Evolutionary conservation across 2,113 vertebrate genomes (phyloP).

Genomic region (Poicephalus meyeri): DNA sequence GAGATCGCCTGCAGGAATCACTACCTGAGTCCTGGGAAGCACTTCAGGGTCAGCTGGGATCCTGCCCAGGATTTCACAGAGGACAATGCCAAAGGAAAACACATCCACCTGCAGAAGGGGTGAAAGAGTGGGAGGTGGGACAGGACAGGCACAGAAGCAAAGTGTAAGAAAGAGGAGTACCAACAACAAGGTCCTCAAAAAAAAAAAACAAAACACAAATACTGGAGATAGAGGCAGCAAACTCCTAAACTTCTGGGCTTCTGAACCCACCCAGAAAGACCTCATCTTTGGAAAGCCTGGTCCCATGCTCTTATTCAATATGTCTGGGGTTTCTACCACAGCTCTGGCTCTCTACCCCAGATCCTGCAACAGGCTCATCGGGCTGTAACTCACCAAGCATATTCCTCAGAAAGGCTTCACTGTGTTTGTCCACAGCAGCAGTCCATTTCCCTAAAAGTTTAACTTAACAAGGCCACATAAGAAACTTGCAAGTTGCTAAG

Average conservation of each 20-base stretch:
- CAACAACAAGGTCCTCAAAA: background rate
- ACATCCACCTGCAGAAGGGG: slow-evolving; percentile 82
- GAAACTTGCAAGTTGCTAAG: background rate
- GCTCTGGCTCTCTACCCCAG: background rate
- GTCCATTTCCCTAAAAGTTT: background rate
- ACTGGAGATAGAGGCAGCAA: background rate
- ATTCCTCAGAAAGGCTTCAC: background rate
- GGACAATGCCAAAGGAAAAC: slow-evolving; percentile 89
- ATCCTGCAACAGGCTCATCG: background rate
- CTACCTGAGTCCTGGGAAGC: slow-evolving; percentile 85
- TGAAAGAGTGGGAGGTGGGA: background rate
- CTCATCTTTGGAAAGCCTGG: background rate
- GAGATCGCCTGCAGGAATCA: background rate
- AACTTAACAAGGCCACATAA: background rate
- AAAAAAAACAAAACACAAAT: background rate
- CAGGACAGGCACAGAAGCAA: background rate
- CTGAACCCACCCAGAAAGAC: background rate
- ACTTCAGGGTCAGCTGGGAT: slow-evolving; percentile 87
- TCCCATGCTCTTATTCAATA: background rate
- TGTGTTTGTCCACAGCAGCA: background rate
- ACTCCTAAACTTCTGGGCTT: background rate
- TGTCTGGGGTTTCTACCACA: background rate
- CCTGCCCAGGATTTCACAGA: slow-evolving; percentile 87
- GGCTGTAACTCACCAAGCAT: background rate
- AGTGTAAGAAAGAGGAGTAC: background rate